Evolutionary conservation across 1,140 invertebrate species (phyloP).

Genomic region (Drusus annulatus): DNA sequence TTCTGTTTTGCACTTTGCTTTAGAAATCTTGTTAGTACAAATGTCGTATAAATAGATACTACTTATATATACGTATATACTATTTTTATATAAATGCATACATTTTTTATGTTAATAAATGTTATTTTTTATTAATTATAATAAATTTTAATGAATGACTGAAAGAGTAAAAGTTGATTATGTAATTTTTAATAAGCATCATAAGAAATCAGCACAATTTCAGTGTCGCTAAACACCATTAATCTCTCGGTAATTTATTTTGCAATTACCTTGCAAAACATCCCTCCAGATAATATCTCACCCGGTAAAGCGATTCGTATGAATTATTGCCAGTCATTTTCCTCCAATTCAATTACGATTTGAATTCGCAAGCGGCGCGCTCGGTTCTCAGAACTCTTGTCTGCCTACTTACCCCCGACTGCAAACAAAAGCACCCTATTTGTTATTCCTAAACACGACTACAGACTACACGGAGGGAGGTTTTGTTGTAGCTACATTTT

Average conservation of each 20-base stretch:
- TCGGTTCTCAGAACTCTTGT: slow-evolving; percentile 23
- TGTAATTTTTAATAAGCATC: no score
- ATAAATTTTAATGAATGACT: no score
- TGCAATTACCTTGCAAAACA: background rate
- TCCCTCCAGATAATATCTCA: slow-evolving; percentile 13
- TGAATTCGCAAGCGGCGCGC: slow-evolving; percentile 15
- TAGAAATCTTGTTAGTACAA: no score
- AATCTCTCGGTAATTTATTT: background rate
- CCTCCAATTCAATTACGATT: slow-evolving; percentile 38
- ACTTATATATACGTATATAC: no score
- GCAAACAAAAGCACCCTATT: slow-evolving; percentile 27
- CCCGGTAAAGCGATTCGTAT: slow-evolving; percentile 16
- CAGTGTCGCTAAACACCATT: background rate
- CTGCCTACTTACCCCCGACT: slow-evolving; percentile 7
- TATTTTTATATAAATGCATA: no score
- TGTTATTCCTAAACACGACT: slow-evolving; percentile 36
- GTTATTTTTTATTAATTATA: no score
- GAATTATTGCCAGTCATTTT: slow-evolving; percentile 35
- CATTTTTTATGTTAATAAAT: no score
- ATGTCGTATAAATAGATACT: no score
- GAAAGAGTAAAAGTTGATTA: no score
- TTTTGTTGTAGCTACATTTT: background rate
- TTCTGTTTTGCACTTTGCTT: no score
- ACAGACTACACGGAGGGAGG: background rate
- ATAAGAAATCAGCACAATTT: no score